Percentiles rank a stretch among this genome's conserved stretches.
phyloP scores from a whole-genome alignment of 2,797 vertebrate species.

The Hippoglossus hippoglossus region DNA sequence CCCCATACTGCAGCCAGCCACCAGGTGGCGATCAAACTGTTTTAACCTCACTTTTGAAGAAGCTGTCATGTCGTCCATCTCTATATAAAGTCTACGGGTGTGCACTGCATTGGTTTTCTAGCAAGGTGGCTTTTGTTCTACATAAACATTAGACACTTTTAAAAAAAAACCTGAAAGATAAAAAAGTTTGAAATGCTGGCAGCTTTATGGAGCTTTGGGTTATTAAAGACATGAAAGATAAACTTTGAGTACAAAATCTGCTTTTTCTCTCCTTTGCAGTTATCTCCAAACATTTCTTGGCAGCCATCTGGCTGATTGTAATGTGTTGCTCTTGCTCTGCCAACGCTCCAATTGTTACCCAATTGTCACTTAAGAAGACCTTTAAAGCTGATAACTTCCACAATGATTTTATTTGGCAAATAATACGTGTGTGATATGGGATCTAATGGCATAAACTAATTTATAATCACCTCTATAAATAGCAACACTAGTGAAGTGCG shows the following conservation, averaged over 20 bases:
- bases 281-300: slow-evolving; percentile 74
- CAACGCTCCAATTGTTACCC: slow-evolving; percentile 71
- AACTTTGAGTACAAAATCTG: slow-evolving; percentile 65
- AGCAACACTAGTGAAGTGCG: background rate
- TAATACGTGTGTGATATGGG: background rate
- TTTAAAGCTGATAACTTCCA: slow-evolving; percentile 30
- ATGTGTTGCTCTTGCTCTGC: slow-evolving; percentile 65
- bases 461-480: slow-evolving; percentile 16
- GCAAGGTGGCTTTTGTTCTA: slow-evolving; percentile 20
- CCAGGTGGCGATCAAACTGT: no score
- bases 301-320: slow-evolving; percentile 79
- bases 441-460: slow-evolving; percentile 10
- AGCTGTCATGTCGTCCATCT: no score
- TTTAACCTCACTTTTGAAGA: no score
- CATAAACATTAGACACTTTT: slow-evolving; percentile 9
- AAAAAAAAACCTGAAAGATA: background rate
- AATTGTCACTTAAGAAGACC: slow-evolving; percentile 64
- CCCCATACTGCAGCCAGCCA: no score
- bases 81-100: background rate
- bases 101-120: background rate
- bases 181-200: slow-evolving; percentile 36
- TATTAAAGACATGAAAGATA: slow-evolving; percentile 66
- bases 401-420: background rate
- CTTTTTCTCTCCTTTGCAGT: slow-evolving; percentile 53
- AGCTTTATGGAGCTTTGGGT: slow-evolving; percentile 54